These are phyloP conservation scores for Eulemur macaco DNA, from an alignment of 2,113 vertebrate species.

Conservation along the genomic window DNA sequence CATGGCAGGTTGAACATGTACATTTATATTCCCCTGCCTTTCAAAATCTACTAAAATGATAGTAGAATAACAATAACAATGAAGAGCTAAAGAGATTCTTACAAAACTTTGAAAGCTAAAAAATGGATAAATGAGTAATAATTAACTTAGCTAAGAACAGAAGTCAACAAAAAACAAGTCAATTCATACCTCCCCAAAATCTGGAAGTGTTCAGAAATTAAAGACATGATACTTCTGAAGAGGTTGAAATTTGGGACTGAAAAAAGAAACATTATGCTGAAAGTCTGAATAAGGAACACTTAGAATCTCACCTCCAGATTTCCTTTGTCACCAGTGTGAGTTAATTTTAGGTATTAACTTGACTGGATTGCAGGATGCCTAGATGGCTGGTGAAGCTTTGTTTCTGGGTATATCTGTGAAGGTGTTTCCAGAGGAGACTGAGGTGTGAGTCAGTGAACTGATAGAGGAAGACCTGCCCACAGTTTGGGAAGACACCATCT, in stretches of 20 bases:
- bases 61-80: neutral
- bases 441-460: too few relatives aligned
- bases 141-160: neutral
- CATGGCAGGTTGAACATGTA: neutral
- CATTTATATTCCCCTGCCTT: neutral
- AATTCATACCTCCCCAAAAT: neutral
- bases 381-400: neutral
- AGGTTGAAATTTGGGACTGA: neutral
- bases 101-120: neutral
- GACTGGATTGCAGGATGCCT: neutral
- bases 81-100: neutral
- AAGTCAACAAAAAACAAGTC: neutral
- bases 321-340: neutral
- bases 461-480: too few relatives aligned
- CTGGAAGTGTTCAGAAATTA: conserved; percentile 6
- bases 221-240: neutral
- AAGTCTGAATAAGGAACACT: neutral
- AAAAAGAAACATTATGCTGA: neutral
- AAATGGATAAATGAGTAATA: neutral
- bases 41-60: neutral
- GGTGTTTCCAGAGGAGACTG: too few relatives aligned
- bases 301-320: neutral
- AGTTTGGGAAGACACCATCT: too few relatives aligned
- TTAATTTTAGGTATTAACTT: neutral
- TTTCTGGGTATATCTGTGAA: neutral